A percentile compares a stretch with the other conserved stretches of the same genome.
These are phyloP conservation scores for Protobothrops mucrosquamatus DNA, from an alignment of 2,113 vertebrate genomes.

Conservation along the genomic window DNA sequence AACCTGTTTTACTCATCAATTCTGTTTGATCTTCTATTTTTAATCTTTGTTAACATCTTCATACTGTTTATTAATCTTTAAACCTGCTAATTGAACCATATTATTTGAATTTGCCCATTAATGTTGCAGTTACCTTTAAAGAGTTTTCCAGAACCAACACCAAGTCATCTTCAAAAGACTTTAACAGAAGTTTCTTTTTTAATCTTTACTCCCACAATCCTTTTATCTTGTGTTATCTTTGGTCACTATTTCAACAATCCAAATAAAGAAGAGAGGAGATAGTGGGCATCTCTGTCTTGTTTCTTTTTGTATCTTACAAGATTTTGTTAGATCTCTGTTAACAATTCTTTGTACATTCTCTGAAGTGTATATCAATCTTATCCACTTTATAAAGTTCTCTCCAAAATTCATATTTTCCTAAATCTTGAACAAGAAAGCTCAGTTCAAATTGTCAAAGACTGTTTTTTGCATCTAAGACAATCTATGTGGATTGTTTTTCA, in stretches of 20 bases:
- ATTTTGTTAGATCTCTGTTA: not conserved
- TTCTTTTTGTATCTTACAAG: not conserved
- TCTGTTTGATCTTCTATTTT: no score
- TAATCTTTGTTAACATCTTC: no score
- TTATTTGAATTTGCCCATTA: no score
- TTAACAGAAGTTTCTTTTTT: not conserved
- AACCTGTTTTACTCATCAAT: no score
- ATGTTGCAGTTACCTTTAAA: no score
- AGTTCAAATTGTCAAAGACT: not conserved
- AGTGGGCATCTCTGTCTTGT: not conserved
- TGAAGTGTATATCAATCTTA: not conserved
- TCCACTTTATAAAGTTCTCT: not conserved
- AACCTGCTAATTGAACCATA: no score
- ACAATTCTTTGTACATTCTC: not conserved
- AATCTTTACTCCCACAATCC: not conserved
- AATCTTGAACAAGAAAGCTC: not conserved
- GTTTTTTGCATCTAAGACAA: not conserved
- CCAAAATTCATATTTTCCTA: not conserved
- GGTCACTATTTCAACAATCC: not conserved
- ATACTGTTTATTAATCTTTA: no score
- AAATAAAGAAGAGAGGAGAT: not conserved
- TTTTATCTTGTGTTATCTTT: not conserved
- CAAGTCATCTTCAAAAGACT: not conserved
- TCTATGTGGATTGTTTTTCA: not conserved
- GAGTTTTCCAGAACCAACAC: no score